phyloP scores from a whole-genome alignment of 1,140 invertebrate species.

The Arion vulgaris region DNA sequence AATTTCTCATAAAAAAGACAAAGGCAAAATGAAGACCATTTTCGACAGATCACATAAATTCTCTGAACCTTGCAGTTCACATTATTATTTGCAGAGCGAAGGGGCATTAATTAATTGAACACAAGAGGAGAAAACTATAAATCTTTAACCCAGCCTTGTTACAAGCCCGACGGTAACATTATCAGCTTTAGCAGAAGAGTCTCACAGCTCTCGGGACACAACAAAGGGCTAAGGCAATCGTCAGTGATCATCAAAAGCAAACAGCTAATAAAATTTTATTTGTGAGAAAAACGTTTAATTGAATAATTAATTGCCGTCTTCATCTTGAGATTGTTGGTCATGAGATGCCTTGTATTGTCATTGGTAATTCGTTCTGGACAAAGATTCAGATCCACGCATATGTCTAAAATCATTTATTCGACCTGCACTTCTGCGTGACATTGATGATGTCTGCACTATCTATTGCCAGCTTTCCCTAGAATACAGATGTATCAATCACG shows the following conservation, averaged over 20 bases:
- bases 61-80: conserved; percentile 5
- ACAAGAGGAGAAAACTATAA: conserved; percentile 9
- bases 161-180: background rate
- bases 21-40: background rate
- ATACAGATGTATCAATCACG: too few relatives aligned
- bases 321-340: background rate
- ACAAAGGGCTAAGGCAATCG: background rate
- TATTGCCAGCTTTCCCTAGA: too few relatives aligned
- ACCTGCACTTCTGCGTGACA: too few relatives aligned
- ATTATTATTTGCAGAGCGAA: conserved; percentile 15
- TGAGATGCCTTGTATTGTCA: background rate
- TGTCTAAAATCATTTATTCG: background rate
- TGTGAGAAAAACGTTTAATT: conserved; percentile 5
- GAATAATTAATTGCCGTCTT: background rate
- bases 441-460: too few relatives aligned
- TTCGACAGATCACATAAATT: conserved; percentile 12
- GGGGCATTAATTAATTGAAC: conserved; percentile 13
- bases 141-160: background rate
- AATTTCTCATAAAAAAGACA: background rate
- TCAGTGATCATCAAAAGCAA: background rate
- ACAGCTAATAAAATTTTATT: background rate
- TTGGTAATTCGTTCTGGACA: background rate
- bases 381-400: background rate
- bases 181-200: background rate
- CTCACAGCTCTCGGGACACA: background rate